Conservation (phyloP, 53 echinoderm and acorn worm genomes). For the Stichopus horrens region DNA sequence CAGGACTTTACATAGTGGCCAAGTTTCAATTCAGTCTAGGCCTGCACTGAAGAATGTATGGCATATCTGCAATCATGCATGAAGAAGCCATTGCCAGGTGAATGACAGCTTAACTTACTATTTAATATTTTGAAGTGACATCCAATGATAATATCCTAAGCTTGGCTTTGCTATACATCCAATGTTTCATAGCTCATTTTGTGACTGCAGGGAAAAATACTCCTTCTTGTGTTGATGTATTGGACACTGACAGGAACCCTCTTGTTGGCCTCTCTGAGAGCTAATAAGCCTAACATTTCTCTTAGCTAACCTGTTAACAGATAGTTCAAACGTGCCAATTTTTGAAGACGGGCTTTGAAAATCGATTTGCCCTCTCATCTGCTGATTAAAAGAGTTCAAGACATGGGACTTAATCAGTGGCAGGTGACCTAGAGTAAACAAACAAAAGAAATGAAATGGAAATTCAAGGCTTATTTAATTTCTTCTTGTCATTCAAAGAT, state of each 20-base stretch:
- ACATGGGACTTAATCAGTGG: neutral
- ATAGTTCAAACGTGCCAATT: conserved; percentile 18
- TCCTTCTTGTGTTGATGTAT: too few species aligned
- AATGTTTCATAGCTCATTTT: too few species aligned
- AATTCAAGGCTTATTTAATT: conserved; percentile 2
- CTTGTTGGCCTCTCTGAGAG: conserved; percentile 10
- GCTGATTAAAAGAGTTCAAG: conserved; percentile 2
- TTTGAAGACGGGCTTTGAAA: conserved; percentile 2
- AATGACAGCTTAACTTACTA: too few species aligned
- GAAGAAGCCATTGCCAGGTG: too few species aligned
- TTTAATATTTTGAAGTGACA: too few species aligned
- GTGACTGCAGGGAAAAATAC: too few species aligned
- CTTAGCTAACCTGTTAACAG: neutral
- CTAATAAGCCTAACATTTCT: conserved; percentile 37
- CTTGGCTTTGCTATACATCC: too few species aligned
- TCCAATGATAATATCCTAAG: too few species aligned
- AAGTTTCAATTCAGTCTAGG: too few species aligned
- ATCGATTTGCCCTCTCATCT: conserved; percentile 25
- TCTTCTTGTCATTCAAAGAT: neutral
- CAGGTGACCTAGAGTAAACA: conserved; percentile 33
- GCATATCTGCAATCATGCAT: too few species aligned
- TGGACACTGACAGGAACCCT: neutral
- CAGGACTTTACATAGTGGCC: too few species aligned
- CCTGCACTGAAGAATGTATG: too few species aligned
- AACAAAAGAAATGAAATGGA: neutral